These are phyloP conservation scores for Malachius bipustulatus DNA, from an alignment of 2,888 invertebrate species.

Conservation along the genomic window DNA sequence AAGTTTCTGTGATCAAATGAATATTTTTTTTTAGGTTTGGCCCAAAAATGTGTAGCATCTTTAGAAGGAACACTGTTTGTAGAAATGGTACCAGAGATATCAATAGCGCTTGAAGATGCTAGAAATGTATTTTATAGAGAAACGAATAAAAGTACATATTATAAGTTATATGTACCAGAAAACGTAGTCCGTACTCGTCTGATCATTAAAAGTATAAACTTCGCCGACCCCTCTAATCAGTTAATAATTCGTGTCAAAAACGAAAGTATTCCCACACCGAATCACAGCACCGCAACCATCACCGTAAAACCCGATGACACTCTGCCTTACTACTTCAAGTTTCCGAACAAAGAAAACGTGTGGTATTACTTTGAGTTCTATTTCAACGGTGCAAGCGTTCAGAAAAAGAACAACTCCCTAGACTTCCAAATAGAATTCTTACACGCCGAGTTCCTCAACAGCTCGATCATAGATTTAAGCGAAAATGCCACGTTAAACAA, in stretches of 20 bases:
- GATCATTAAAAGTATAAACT: conserved; percentile 22
- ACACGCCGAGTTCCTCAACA: too few relatives aligned
- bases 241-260: conserved; percentile 40
- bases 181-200: conserved; percentile 25
- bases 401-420: too few relatives aligned
- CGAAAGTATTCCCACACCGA: conserved; percentile 39
- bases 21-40: conserved; percentile 47
- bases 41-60: conserved; percentile 38
- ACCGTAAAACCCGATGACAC: conserved; percentile 14
- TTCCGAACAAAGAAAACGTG: conserved; percentile 43
- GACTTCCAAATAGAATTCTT: too few relatives aligned
- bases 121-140: conserved; percentile 16
- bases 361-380: conserved; percentile 48
- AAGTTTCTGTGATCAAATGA: too few relatives aligned
- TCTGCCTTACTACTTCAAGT: conserved; percentile 27
- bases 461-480: too few relatives aligned
- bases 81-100: conserved; percentile 19
- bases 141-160: conserved; percentile 23
- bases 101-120: conserved; percentile 23
- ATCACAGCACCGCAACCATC: conserved; percentile 25
- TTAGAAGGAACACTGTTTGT: conserved; percentile 31
- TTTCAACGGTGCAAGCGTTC: too few relatives aligned
- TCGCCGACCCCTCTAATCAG: conserved; percentile 21
- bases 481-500: background rate
- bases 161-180: conserved; percentile 30